Conservation (phyloP, 2,888 invertebrate species). For the Philhelius pedissequus region DNA sequence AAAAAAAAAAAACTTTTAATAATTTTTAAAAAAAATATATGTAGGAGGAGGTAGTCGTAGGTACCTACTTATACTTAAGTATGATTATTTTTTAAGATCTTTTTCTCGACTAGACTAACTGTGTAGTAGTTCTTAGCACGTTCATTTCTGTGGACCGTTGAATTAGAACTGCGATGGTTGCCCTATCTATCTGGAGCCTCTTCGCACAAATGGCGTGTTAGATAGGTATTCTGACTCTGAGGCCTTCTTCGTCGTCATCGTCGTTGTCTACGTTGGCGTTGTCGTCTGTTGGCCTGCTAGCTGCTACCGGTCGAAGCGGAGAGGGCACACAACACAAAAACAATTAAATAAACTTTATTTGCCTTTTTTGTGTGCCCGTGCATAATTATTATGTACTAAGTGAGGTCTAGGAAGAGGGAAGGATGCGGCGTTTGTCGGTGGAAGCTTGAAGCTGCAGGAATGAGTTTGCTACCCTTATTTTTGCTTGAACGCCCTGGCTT, state of each 20-base stretch:
- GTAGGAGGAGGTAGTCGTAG: no score
- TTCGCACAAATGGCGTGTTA: conserved; percentile 17
- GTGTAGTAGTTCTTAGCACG: conserved; percentile 4
- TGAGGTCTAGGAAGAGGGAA: neutral
- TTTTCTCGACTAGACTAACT: conserved; percentile 1
- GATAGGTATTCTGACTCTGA: neutral
- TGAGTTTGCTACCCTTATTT: conserved; percentile 61
- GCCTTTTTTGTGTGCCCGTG: conserved; percentile 13
- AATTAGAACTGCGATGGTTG: conserved; percentile 58
- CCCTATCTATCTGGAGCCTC: conserved; percentile 38
- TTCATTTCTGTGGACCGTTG: conserved; percentile 56
- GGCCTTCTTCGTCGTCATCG: neutral
- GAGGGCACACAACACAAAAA: conserved; percentile 39
- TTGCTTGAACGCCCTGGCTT: conserved; percentile 36
- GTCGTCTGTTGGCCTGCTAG: neutral
- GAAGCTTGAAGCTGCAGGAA: conserved; percentile 43
- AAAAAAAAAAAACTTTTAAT: neutral
- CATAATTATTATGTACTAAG: conserved; percentile 48
- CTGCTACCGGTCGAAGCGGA: neutral
- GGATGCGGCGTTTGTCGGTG: neutral
- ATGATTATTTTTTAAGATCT: neutral
- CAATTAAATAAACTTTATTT: conserved; percentile 60
- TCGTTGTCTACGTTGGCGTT: conserved; percentile 1
- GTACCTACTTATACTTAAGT: no score
- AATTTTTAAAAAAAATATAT: no score